These are phyloP conservation scores for Pocillopora verrucosa DNA, from an alignment of 64 coral and sea anemone species.

Conservation along the genomic window DNA sequence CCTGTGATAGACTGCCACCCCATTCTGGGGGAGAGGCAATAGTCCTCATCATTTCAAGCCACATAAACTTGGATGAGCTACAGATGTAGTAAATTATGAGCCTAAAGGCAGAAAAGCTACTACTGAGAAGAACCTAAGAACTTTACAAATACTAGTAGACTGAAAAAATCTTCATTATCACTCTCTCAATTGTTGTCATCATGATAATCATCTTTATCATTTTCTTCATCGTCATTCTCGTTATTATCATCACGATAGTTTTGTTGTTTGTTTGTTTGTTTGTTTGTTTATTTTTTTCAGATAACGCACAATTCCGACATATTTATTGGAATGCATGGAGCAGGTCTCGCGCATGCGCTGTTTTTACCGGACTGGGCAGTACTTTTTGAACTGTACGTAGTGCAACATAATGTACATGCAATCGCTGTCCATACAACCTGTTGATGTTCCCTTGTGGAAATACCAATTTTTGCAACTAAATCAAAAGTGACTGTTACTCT, in stretches of 20 bases:
- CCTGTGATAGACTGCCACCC: too few species aligned
- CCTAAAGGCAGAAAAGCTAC: too few species aligned
- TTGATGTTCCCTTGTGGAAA: too few species aligned
- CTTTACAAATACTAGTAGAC: too few species aligned
- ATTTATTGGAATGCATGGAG: constrained; percentile 91
- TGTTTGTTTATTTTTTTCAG: constrained; percentile 29
- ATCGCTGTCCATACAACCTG: too few species aligned
- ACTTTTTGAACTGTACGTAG: constrained; percentile 86
- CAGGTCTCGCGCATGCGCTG: constrained; percentile 76
- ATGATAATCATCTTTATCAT: neutral
- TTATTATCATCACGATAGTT: neutral
- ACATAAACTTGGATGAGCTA: too few species aligned
- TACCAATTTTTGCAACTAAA: too few species aligned
- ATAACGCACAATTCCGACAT: constrained; percentile 87
- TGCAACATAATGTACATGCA: neutral
- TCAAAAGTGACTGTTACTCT: too few species aligned
- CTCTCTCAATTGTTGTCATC: neutral
- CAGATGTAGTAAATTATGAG: too few species aligned
- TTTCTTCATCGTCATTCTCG: neutral
- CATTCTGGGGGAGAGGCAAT: too few species aligned
- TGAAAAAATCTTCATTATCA: neutral
- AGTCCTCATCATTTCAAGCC: too few species aligned
- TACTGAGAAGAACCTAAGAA: too few species aligned
- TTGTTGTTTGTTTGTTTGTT: neutral
- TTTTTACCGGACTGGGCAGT: constrained; percentile 92